Percentiles rank a stretch among this genome's conserved stretches.
These are phyloP conservation scores for Argyrosomus regius DNA, from an alignment of 2,797 vertebrate species.

Conservation along the genomic window DNA sequence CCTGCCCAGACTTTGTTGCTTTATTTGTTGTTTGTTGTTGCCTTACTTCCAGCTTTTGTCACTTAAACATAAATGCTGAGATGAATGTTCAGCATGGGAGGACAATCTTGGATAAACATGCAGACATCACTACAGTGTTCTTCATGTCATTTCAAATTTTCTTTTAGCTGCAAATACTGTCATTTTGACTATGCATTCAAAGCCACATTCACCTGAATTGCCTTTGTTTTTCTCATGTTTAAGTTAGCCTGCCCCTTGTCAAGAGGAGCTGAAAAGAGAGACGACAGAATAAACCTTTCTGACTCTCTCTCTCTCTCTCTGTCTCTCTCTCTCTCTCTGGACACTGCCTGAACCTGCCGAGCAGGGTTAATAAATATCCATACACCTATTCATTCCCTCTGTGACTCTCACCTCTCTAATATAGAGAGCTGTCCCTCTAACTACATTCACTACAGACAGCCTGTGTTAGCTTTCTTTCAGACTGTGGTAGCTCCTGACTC, in stretches of 20 bases:
- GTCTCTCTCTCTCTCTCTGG: slow-evolving; percentile 7
- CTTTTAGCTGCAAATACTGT: slow-evolving; percentile 51
- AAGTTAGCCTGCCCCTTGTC: slow-evolving; percentile 41
- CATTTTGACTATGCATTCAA: slow-evolving; percentile 11
- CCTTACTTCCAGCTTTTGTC: not conserved
- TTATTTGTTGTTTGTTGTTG: too few species aligned
- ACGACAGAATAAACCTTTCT: slow-evolving; percentile 12
- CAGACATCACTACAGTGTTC: slow-evolving; percentile 16
- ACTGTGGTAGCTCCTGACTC: slow-evolving; percentile 66
- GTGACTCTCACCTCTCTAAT: slow-evolving; percentile 45
- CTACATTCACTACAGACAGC: slow-evolving; percentile 42
- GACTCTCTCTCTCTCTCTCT: slow-evolving; percentile 6
- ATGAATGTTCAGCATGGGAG: not conserved
- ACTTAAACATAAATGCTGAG: not conserved
- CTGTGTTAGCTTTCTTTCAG: slow-evolving; percentile 55
- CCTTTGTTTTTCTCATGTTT: slow-evolving; percentile 52
- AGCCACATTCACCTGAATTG: slow-evolving; percentile 24
- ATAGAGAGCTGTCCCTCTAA: slow-evolving; percentile 49
- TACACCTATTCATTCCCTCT: slow-evolving; percentile 38
- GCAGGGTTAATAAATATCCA: slow-evolving; percentile 58
- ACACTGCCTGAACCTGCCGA: slow-evolving; percentile 29
- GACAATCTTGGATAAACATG: not conserved
- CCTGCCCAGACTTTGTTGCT: not conserved
- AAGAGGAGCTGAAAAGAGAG: slow-evolving; percentile 46
- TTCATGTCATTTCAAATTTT: slow-evolving; percentile 35